A percentile compares a stretch with the other conserved stretches of the same genome.
Conservation (phyloP, 2,888 invertebrate genomes). For the Laspeyria flexula region DNA sequence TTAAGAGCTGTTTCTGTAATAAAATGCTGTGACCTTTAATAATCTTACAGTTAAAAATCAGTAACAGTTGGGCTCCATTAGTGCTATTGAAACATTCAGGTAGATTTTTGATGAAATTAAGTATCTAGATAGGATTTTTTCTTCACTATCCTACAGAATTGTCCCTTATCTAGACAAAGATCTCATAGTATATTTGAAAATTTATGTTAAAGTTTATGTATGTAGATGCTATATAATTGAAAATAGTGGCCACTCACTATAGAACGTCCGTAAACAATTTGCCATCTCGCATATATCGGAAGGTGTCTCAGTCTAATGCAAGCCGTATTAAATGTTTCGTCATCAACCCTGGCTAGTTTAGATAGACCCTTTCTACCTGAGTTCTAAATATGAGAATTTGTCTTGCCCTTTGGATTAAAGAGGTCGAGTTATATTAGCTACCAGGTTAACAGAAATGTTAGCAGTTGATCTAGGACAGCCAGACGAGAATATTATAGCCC, state of each 20-base stretch:
- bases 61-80: too few species aligned
- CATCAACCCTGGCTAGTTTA: slow-evolving; percentile 41
- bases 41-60: too few species aligned
- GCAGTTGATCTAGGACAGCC: slow-evolving; percentile 27
- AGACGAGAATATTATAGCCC: slow-evolving; percentile 11
- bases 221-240: too few species aligned
- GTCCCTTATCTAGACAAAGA: too few species aligned
- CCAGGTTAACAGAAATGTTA: slow-evolving; percentile 28
- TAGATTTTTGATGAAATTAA: too few species aligned
- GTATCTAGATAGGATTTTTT: too few species aligned
- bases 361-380: slow-evolving; percentile 11
- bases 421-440: slow-evolving; percentile 23
- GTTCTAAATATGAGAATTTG: background rate
- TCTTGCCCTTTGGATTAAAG: background rate
- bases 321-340: slow-evolving; percentile 52
- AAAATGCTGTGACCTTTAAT: too few species aligned
- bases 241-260: background rate
- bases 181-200: too few species aligned
- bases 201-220: too few species aligned
- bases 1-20: too few species aligned
- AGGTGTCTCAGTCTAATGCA: slow-evolving; percentile 48
- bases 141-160: too few species aligned
- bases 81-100: too few species aligned
- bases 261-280: background rate
- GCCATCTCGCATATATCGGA: slow-evolving; percentile 37